phyloP scores from a whole-genome alignment of 2,113 vertebrate species.

The Aspiorhynchus laticeps region DNA sequence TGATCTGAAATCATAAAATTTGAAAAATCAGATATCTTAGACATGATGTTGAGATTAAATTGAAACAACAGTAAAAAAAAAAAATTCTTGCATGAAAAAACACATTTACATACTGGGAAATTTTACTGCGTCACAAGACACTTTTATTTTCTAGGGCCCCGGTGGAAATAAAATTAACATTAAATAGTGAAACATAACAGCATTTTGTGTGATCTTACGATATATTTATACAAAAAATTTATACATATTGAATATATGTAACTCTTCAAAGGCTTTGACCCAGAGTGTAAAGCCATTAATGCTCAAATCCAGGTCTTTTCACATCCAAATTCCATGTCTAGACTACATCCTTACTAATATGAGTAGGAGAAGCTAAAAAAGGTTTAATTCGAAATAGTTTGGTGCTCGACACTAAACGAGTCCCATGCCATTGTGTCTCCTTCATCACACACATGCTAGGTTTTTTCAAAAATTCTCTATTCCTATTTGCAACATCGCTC shows the following conservation, averaged over 20 bases:
- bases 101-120: not conserved
- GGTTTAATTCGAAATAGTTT: not conserved
- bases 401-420: not conserved
- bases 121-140: constrained; percentile 47
- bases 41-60: not conserved
- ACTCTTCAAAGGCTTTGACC: not conserved
- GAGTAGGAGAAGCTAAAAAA: not conserved
- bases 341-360: not conserved
- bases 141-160: not conserved
- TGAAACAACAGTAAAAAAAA: not conserved
- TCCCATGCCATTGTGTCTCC: not conserved
- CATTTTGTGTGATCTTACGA: not conserved
- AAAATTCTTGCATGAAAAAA: not conserved
- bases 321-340: not conserved
- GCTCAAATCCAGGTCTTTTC: not conserved
- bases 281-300: not conserved
- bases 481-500: not conserved
- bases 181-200: not conserved
- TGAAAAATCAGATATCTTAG: not conserved
- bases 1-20: constrained; percentile 81
- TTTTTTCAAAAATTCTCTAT: constrained; percentile 29
- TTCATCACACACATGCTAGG: not conserved
- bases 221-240: not conserved
- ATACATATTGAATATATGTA: not conserved
- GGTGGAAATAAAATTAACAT: not conserved